Evolutionary conservation across 1,140 invertebrate genomes (phyloP), one percentile per base, ranked within the genome.

Genomic region (Eurosta solidaginis): DNA sequence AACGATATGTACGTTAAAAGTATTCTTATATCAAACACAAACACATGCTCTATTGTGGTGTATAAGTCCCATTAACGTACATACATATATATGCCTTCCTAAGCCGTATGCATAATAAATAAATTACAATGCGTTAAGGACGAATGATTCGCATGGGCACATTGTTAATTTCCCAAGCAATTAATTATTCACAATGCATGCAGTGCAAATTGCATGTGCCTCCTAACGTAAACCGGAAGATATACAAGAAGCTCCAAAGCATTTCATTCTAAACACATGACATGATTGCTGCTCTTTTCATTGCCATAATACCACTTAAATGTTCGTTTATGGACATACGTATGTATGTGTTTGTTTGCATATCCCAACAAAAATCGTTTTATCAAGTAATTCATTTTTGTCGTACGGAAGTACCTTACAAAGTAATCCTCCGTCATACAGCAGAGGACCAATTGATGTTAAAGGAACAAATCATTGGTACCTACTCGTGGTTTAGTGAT

Each of bases 131-230:
- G 59, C 45, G 42, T 22, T 22, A 36, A 1, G 5, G 17, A 29
- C 20, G 20, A 0, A 22, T 20, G 54, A 10, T 36, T 27, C 12
- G 54, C 54, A 63, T 22, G 54, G 12, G 45, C 14, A 17, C 7
- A 68, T 40, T 68, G 59, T 42, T 68, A 68, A 68, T 68, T 40
- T 68, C 59, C 27, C 59, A 68, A 40, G n/a, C 33, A 40, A 27
- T 68, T 68, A 68, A 40, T 68, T 68, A 68, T 68, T 68, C 33
- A 20, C 20, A 68, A 68, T 40, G 10, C 33, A 68, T 40, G 59
- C 36, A 42, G 40, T 36, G 59, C 59, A 68, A 40, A 68, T 36
- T 9, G 2, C 29, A 63, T 4, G 20, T 36, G 5, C 27, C 52
- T 17, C 25, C 54, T 6, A 63, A 63, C 54, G 29, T 10, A 68